These are phyloP conservation scores for Aphidius ervi DNA, from an alignment of 1,140 invertebrate genomes.

Conservation along the genomic window DNA sequence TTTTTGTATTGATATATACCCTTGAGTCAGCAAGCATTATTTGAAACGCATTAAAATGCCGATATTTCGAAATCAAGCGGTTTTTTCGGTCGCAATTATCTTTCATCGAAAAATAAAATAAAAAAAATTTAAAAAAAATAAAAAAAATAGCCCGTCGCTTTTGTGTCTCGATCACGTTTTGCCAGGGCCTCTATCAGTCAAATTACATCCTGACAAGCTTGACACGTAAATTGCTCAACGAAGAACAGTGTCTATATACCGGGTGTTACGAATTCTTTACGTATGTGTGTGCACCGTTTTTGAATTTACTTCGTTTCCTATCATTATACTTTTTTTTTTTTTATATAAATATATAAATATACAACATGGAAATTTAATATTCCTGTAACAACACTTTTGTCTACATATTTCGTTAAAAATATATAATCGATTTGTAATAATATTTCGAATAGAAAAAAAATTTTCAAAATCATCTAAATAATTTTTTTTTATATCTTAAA, in stretches of 20 bases:
- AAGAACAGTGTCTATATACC: constrained; percentile 36
- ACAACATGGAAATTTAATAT: too few relatives aligned
- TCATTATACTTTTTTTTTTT: neutral
- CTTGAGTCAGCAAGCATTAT: constrained; percentile 54
- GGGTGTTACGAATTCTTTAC: constrained; percentile 25
- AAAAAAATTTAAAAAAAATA: constrained; percentile 18
- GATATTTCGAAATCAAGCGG: constrained; percentile 48
- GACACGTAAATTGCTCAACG: constrained; percentile 47
- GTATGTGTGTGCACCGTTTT: constrained; percentile 13
- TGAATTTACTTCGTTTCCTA: constrained; percentile 9
- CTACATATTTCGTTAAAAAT: too few relatives aligned
- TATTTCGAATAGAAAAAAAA: too few relatives aligned
- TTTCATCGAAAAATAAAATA: constrained; percentile 29
- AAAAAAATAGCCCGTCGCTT: constrained; percentile 24
- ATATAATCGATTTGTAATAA: too few relatives aligned
- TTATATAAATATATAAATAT: neutral
- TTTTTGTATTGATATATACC: constrained; percentile 2
- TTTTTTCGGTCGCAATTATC: constrained; percentile 47
- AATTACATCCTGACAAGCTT: constrained; percentile 48
- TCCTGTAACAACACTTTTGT: too few relatives aligned
- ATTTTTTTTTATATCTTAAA: too few relatives aligned
- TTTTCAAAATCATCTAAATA: too few relatives aligned
- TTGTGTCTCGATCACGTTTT: constrained; percentile 31
- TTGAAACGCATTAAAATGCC: constrained; percentile 37
- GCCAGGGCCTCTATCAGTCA: constrained; percentile 41